Evolutionary conservation across 2,888 invertebrate genomes (phyloP).

Genomic region (Steinernema hermaphroditum): DNA sequence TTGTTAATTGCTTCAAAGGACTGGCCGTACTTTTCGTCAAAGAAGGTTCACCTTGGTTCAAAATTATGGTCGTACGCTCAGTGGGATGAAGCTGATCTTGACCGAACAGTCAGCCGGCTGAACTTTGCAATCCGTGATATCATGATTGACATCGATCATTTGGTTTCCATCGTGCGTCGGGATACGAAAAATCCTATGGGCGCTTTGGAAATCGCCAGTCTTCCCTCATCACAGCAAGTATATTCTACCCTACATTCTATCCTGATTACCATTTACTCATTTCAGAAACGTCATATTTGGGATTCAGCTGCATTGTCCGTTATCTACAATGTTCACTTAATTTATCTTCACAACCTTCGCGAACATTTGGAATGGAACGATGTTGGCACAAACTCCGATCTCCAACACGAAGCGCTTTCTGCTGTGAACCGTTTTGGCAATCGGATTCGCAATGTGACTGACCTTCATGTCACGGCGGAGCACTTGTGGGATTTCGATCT

Average conservation of each 20-base stretch:
- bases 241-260: neutral
- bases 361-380: neutral
- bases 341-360: constrained; percentile 52
- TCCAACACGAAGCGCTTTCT: constrained; percentile 27
- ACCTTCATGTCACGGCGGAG: constrained; percentile 45
- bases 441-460: constrained; percentile 33
- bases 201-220: constrained; percentile 52
- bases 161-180: constrained; percentile 50
- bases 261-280: neutral
- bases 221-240: constrained; percentile 51
- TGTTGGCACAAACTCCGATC: neutral
- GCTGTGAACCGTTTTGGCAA: constrained; percentile 35
- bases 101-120: neutral
- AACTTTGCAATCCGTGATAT: constrained; percentile 28
- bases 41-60: constrained; percentile 17
- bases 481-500: constrained; percentile 61
- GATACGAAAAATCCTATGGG: constrained; percentile 49
- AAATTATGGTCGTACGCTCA: constrained; percentile 24
- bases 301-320: constrained; percentile 51
- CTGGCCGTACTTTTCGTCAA: constrained; percentile 19
- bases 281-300: constrained; percentile 53
- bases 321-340: constrained; percentile 55
- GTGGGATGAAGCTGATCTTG: neutral
- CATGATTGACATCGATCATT: constrained; percentile 50
- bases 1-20: neutral